Conservation (phyloP, 2,113 vertebrate genomes). For the Hippopotamus amphibius region DNA sequence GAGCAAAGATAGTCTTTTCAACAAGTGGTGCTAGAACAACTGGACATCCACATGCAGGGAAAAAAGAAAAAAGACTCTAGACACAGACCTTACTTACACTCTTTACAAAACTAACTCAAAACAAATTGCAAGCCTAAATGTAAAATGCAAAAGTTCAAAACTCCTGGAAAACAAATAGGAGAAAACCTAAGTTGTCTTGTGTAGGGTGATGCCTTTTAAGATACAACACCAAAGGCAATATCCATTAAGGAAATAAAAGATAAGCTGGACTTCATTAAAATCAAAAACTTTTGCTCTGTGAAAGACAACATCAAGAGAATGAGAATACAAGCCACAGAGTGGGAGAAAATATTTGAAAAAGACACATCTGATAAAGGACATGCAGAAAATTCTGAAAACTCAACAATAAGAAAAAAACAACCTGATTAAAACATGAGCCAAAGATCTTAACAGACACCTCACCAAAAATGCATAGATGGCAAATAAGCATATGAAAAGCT, state of each 20-base stretch:
- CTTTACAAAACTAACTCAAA: neutral
- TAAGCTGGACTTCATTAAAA: neutral
- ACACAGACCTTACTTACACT: neutral
- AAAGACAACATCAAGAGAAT: neutral
- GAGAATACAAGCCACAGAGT: neutral
- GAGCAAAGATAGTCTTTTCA: neutral
- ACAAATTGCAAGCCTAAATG: neutral
- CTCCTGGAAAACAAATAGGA: neutral
- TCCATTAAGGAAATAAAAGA: neutral
- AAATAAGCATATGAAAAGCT: neutral
- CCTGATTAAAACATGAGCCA: neutral
- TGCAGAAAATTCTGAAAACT: neutral
- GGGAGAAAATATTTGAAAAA: neutral
- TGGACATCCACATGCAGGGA: neutral
- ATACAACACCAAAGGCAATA: neutral
- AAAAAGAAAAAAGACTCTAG: neutral
- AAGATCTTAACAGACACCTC: neutral
- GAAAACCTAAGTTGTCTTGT: neutral
- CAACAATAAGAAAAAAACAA: neutral
- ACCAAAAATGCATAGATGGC: neutral
- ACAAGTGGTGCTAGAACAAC: neutral
- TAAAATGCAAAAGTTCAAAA: neutral
- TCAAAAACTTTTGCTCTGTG: neutral
- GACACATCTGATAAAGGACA: neutral
- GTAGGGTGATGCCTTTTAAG: neutral